Evolutionary conservation across 2,113 vertebrate genomes (phyloP).

Genomic region (Merops nubicus): DNA sequence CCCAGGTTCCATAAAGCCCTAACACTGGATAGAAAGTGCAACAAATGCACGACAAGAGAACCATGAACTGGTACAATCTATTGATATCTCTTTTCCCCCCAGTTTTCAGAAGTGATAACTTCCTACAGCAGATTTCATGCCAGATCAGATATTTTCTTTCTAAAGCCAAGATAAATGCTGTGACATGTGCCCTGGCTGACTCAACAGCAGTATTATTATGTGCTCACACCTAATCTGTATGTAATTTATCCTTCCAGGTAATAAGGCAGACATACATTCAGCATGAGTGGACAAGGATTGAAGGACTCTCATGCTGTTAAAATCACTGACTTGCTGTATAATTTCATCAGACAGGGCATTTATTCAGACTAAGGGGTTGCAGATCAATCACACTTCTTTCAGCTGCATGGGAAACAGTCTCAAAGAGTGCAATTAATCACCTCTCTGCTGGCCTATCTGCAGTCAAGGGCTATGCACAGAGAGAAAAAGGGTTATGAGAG

Average conservation of each 20-base stretch:
- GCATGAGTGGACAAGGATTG: neutral
- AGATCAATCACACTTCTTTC: neutral
- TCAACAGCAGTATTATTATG: neutral
- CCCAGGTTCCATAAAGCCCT: neutral
- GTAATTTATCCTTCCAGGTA: neutral
- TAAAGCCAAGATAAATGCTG: neutral
- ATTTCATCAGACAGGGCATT: neutral
- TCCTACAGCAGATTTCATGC: neutral
- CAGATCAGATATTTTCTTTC: neutral
- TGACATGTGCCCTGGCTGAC: neutral
- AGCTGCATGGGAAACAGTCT: neutral
- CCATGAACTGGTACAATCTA: neutral
- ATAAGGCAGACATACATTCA: neutral
- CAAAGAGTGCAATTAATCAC: slow-evolving; percentile 1
- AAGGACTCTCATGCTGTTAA: neutral
- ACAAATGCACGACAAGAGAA: neutral
- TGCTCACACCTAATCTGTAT: neutral
- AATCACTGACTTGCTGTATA: neutral
- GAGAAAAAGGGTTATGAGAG: neutral
- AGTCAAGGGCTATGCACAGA: neutral
- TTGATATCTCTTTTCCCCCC: neutral
- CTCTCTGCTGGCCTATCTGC: neutral
- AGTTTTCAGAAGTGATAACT: neutral
- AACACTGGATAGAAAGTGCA: neutral
- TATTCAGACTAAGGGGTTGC: neutral